Percentiles rank a stretch among this genome's conserved stretches.
Conservation (phyloP, 2,888 invertebrate genomes). For the Dasypolia templi region DNA sequence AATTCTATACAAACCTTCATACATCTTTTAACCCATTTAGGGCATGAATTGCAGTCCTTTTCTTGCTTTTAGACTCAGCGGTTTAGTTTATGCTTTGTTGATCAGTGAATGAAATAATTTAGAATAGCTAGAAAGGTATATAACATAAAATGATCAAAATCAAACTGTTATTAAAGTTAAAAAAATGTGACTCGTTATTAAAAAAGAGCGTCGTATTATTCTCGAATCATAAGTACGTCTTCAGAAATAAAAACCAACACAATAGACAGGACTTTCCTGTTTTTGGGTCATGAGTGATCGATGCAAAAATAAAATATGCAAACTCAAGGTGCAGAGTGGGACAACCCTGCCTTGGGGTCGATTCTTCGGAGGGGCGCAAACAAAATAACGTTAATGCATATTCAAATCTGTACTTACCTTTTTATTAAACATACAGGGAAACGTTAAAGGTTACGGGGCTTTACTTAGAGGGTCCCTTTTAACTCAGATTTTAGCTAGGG, state of each 20-base stretch:
- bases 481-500: conserved; percentile 56
- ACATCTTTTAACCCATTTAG: not conserved
- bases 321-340: conserved; percentile 22
- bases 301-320: conserved; percentile 45
- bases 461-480: conserved; percentile 54
- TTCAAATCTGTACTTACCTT: conserved; percentile 67
- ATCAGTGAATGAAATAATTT: not conserved
- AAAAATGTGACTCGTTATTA: not conserved
- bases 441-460: conserved; percentile 62
- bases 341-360: conserved; percentile 57
- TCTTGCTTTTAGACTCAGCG: not conserved
- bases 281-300: not conserved
- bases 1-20: not conserved
- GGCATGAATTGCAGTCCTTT: not conserved
- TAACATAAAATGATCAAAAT: not conserved
- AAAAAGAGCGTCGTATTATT: not conserved
- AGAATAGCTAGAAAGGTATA: not conserved
- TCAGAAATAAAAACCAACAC: not conserved
- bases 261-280: too few species aligned
- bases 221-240: not conserved
- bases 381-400: conserved; percentile 69
- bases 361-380: conserved; percentile 55
- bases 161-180: not conserved
- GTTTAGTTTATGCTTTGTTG: not conserved
- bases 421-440: conserved; percentile 64